Evolutionary conservation across 2,888 invertebrate species (phyloP).

Genomic region (Leptopilina myrica): DNA sequence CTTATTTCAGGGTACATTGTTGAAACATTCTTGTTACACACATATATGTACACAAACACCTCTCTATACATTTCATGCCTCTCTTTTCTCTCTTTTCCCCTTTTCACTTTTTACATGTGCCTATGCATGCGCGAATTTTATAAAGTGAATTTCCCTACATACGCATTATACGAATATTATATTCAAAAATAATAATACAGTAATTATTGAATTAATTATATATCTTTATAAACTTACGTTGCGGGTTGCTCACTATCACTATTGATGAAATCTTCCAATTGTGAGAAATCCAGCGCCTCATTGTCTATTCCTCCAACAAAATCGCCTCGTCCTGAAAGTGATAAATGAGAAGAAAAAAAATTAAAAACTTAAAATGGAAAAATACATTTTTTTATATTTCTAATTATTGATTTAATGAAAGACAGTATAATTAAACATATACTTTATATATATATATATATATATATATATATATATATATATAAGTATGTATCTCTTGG

Average conservation of each 20-base stretch:
- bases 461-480: not conserved
- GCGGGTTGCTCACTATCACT: constrained; percentile 79
- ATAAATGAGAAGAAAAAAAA: constrained; percentile 40
- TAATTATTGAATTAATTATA: constrained; percentile 4
- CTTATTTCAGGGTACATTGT: not conserved
- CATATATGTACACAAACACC: too few relatives aligned
- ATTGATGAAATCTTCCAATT: constrained; percentile 92
- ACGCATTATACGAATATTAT: too few relatives aligned
- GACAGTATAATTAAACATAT: not conserved
- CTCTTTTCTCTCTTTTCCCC: too few relatives aligned
- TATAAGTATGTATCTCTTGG: not conserved
- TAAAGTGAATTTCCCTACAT: too few relatives aligned
- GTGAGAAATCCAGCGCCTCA: constrained; percentile 87
- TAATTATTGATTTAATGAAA: constrained; percentile 5
- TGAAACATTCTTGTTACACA: too few relatives aligned
- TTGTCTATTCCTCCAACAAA: constrained; percentile 92
- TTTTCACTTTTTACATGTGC: too few relatives aligned
- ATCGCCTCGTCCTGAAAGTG: constrained; percentile 84
- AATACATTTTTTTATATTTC: not conserved
- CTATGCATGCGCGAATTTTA: too few relatives aligned
- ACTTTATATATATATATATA: not conserved
- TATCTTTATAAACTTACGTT: constrained; percentile 64
- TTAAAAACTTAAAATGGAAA: constrained; percentile 15
- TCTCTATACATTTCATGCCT: too few relatives aligned
- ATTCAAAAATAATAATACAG: not conserved